Evolutionary conservation across 2,888 invertebrate genomes (phyloP).

Genomic region (Lasioglossum leucozonium): DNA sequence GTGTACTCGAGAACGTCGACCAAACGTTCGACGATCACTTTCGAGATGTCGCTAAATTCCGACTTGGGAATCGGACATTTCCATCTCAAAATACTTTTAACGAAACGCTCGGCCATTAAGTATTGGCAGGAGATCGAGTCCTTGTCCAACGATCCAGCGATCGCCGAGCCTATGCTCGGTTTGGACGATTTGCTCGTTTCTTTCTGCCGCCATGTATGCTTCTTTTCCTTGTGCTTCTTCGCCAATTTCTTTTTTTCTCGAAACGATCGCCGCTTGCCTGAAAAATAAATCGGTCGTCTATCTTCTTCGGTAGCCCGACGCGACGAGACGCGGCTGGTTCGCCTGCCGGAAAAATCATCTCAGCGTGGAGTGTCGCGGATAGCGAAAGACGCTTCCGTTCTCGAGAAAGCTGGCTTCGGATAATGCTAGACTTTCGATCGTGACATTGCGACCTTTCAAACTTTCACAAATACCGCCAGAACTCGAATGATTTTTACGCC

Average conservation of each 20-base stretch:
- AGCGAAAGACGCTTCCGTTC: neutral
- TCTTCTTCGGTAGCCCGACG: neutral
- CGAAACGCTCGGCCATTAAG: slow-evolving; percentile 79
- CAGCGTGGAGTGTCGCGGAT: neutral
- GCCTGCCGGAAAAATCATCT: neutral
- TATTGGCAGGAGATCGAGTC: slow-evolving; percentile 78
- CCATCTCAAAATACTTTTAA: slow-evolving; percentile 77
- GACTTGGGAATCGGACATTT: slow-evolving; percentile 71
- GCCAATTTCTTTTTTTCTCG: slow-evolving; percentile 53
- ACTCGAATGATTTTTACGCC: neutral
- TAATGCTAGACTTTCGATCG: neutral
- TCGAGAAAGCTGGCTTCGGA: neutral
- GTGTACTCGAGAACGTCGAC: slow-evolving; percentile 69
- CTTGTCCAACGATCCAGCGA: slow-evolving; percentile 38
- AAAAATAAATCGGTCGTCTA: neutral
- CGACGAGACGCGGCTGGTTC: too few species aligned
- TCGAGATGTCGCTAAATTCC: slow-evolving; percentile 78
- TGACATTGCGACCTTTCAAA: neutral
- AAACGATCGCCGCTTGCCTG: slow-evolving; percentile 77
- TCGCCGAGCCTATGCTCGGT: neutral
- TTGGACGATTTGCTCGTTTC: slow-evolving; percentile 37
- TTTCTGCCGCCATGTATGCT: slow-evolving; percentile 13
- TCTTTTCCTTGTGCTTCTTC: slow-evolving; percentile 39
- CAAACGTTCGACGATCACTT: slow-evolving; percentile 75
- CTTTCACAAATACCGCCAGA: neutral